phyloP scores from a whole-genome alignment of 2,113 vertebrate species.

The Ceyx margarethae region DNA sequence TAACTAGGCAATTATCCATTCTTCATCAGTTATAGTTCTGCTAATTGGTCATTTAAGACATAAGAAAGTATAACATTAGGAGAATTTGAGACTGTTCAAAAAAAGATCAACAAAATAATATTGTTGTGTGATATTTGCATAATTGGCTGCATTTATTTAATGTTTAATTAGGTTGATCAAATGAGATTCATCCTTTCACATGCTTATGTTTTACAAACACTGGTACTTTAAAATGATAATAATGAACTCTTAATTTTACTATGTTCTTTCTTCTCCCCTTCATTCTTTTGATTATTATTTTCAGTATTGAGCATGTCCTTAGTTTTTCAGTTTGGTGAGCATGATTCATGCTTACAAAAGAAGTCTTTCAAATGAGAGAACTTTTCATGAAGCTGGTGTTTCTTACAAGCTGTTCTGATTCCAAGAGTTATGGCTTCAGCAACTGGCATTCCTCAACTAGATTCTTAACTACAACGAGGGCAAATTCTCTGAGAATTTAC shows the following conservation, averaged over 20 bases:
- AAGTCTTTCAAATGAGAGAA: neutral
- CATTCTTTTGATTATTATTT: constrained; percentile 43
- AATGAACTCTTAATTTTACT: constrained; percentile 48
- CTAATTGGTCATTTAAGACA: constrained; percentile 76
- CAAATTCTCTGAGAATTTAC: neutral
- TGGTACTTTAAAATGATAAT: constrained; percentile 64
- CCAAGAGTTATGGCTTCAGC: constrained; percentile 6
- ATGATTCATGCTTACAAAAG: neutral
- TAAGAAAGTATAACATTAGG: constrained; percentile 71
- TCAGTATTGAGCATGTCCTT: constrained; percentile 33
- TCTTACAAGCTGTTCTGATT: neutral
- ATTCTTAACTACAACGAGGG: neutral
- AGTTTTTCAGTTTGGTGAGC: constrained; percentile 29
- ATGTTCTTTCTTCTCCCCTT: constrained; percentile 41
- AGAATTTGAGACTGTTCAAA: constrained; percentile 73
- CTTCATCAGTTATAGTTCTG: constrained; percentile 70
- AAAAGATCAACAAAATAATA: constrained; percentile 79
- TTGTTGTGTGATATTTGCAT: constrained; percentile 77
- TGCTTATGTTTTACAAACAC: constrained; percentile 67
- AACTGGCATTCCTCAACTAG: neutral
- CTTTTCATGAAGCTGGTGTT: neutral
- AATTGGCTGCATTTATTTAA: constrained; percentile 79
- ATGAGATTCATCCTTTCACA: constrained; percentile 73
- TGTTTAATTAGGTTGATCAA: constrained; percentile 77
- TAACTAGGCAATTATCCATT: constrained; percentile 76